A percentile compares a stretch with the other conserved stretches of the same genome.
phyloP scores from a whole-genome alignment of 2,888 invertebrate genomes.

The Podabrus alpinus region DNA sequence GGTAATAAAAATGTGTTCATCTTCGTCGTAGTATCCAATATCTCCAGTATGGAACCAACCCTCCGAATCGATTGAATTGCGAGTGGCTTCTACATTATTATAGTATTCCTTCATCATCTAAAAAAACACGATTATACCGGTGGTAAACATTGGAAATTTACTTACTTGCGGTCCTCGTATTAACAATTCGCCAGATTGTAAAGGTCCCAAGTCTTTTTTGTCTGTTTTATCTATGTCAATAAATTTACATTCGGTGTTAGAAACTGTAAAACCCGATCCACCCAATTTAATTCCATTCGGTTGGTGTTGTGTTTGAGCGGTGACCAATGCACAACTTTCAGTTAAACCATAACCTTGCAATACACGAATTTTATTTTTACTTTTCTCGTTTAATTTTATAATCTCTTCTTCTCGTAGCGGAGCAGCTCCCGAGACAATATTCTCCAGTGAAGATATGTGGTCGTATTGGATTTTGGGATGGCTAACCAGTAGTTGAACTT shows the following conservation, averaged over 20 bases:
- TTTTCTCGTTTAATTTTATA: constrained; percentile 43
- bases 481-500: constrained; percentile 15
- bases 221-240: constrained; percentile 53
- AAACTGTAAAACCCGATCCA: constrained; percentile 62
- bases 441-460: constrained; percentile 54
- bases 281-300: constrained; percentile 38
- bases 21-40: constrained; percentile 59
- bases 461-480: constrained; percentile 52
- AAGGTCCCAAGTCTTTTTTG: constrained; percentile 29
- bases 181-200: constrained; percentile 70
- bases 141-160: not conserved
- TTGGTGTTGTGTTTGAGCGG: constrained; percentile 44
- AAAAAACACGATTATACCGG: constrained; percentile 43
- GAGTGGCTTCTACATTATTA: constrained; percentile 72
- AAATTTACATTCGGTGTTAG: constrained; percentile 68
- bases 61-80: constrained; percentile 62
- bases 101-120: constrained; percentile 77
- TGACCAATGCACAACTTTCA: constrained; percentile 66
- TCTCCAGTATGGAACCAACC: constrained; percentile 79
- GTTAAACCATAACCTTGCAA: constrained; percentile 67
- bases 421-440: constrained; percentile 59
- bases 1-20: constrained; percentile 68
- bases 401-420: constrained; percentile 50
- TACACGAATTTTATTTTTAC: constrained; percentile 34
- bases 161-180: constrained; percentile 72